These are phyloP conservation scores for Psittacula cyanocephala DNA, from an alignment of 2,113 vertebrate species.

Conservation along the genomic window DNA sequence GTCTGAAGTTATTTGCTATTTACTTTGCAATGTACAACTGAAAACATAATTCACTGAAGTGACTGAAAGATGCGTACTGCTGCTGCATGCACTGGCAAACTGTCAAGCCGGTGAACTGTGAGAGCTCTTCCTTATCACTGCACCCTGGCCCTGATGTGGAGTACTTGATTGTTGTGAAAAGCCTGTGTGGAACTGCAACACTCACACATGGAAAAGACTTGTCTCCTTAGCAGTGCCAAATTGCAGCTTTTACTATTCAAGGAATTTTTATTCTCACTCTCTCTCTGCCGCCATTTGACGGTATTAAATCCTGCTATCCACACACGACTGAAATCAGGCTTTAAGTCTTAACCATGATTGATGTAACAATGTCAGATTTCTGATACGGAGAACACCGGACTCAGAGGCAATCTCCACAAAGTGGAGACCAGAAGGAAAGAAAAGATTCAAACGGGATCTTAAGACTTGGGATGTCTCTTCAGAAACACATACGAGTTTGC, in stretches of 20 bases:
- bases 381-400: background rate
- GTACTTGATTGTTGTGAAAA: background rate
- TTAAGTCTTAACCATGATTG: background rate
- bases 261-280: background rate
- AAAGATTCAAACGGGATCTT: background rate
- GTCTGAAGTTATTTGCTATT: conserved; percentile 41
- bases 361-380: background rate
- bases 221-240: background rate
- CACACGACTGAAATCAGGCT: background rate
- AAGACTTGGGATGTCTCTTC: background rate
- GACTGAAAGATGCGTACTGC: background rate
- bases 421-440: background rate
- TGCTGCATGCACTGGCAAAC: background rate
- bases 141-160: background rate
- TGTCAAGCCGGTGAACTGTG: background rate
- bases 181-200: background rate
- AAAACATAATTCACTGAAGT: conserved; percentile 47
- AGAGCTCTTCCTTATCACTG: background rate
- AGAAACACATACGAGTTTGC: background rate
- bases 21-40: conserved; percentile 5
- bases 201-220: background rate
- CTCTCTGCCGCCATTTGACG: background rate
- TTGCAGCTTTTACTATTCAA: background rate
- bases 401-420: background rate
- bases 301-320: background rate